Evolutionary conservation across 2,113 vertebrate species (phyloP).

Genomic region (Peromyscus californicus): DNA sequence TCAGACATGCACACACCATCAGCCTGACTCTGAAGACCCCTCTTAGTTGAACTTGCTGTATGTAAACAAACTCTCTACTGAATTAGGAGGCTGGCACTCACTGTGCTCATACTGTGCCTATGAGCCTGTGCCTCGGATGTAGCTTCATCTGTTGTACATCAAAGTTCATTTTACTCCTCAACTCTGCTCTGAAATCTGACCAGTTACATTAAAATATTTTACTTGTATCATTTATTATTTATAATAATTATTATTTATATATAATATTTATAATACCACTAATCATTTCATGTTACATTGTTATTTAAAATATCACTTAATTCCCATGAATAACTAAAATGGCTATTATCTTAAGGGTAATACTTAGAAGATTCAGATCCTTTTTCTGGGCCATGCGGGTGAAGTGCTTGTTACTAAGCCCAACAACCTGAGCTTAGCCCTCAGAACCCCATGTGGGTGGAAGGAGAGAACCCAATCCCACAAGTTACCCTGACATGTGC

Average conservation of each 20-base stretch:
- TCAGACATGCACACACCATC: neutral
- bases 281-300: conserved; percentile 58
- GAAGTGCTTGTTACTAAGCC: neutral
- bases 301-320: conserved; percentile 28
- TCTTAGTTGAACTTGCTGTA: neutral
- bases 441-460: neutral
- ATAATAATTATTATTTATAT: too few species aligned
- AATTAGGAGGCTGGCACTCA: neutral
- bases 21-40: neutral
- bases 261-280: neutral
- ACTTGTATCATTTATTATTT: conserved; percentile 33
- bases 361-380: conserved; percentile 33
- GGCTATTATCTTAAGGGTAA: neutral
- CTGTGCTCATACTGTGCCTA: neutral
- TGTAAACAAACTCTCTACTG: neutral
- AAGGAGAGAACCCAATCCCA: neutral
- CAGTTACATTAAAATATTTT: neutral
- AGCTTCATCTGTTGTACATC: neutral
- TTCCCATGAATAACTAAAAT: conserved; percentile 29
- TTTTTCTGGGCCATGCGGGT: neutral
- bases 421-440: neutral
- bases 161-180: neutral
- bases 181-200: neutral
- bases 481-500: neutral
- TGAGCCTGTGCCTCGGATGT: neutral